These are phyloP conservation scores for Bombus haemorrhoidalis DNA, from an alignment of 1,140 invertebrate genomes.

Conservation along the genomic window DNA sequence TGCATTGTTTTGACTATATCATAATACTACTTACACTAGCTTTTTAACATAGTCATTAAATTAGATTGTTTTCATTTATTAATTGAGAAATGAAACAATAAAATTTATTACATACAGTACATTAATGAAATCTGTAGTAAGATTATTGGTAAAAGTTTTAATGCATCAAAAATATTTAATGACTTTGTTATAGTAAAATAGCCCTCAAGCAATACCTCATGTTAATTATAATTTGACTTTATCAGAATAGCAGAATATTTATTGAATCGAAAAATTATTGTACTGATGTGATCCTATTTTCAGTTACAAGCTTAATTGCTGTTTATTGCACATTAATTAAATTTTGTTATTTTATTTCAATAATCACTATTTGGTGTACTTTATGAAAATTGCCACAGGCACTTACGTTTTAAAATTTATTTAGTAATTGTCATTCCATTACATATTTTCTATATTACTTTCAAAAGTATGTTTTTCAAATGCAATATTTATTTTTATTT, in stretches of 20 bases:
- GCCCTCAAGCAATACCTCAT: conserved; percentile 23
- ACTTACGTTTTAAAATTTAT: conserved; percentile 63
- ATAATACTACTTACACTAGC: conserved; percentile 53
- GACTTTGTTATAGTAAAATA: conserved; percentile 28
- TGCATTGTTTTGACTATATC: conserved; percentile 51
- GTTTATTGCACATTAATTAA: conserved; percentile 60
- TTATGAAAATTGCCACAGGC: conserved; percentile 65
- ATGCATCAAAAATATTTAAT: conserved; percentile 50
- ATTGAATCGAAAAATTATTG: conserved; percentile 53
- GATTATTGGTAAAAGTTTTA: conserved; percentile 46
- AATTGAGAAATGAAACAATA: conserved; percentile 33
- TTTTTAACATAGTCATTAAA: conserved; percentile 48
- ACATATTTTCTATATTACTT: conserved; percentile 48
- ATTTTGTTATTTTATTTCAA: conserved; percentile 45
- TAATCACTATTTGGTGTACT: conserved; percentile 45
- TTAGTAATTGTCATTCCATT: conserved; percentile 58
- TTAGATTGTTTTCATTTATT: conserved; percentile 45
- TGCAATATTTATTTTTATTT: conserved; percentile 42
- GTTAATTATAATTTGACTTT: conserved; percentile 37
- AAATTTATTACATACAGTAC: conserved; percentile 36
- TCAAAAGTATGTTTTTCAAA: conserved; percentile 37
- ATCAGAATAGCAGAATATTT: conserved; percentile 33
- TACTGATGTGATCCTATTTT: conserved; percentile 51
- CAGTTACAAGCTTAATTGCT: conserved; percentile 57
- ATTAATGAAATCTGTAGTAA: conserved; percentile 31